Percentiles rank a stretch among this genome's conserved stretches.
These are phyloP conservation scores for Thecocarcelia acutangulata DNA, from an alignment of 2,888 invertebrate species.

Conservation along the genomic window DNA sequence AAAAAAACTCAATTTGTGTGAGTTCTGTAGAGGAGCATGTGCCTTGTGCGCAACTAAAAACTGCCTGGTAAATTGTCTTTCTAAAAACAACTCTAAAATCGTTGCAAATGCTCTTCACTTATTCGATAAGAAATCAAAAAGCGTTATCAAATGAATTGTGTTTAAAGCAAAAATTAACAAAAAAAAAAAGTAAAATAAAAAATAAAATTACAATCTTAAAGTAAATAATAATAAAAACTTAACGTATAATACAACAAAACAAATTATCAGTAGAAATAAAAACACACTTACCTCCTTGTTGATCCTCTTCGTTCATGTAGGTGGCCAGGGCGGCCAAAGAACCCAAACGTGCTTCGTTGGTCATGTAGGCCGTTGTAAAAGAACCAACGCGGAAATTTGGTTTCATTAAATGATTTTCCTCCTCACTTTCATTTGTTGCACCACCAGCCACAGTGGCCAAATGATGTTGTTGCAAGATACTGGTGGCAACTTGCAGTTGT, in stretches of 20 bases:
- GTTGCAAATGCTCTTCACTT: not conserved
- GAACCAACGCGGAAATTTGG: constrained; percentile 87
- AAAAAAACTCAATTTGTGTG: too few species aligned
- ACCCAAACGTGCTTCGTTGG: constrained; percentile 79
- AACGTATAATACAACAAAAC: constrained; percentile 2
- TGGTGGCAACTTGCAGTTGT: constrained; percentile 77
- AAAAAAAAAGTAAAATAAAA: too few species aligned
- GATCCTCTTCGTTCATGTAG: constrained; percentile 79
- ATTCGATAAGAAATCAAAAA: constrained; percentile 47
- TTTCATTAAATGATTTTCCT: constrained; percentile 82
- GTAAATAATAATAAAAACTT: constrained; percentile 33
- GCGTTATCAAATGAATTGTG: constrained; percentile 37
- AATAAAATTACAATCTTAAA: constrained; percentile 2
- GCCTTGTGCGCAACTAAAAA: not conserved
- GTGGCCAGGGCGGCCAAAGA: constrained; percentile 81
- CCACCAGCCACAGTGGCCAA: constrained; percentile 22
- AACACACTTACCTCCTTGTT: constrained; percentile 77
- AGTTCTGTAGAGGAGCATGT: too few species aligned
- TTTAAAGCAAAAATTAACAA: not conserved
- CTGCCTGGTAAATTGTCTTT: constrained; percentile 2
- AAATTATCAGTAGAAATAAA: not conserved
- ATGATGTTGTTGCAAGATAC: constrained; percentile 44
- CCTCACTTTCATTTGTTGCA: constrained; percentile 81
- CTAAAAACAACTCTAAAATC: not conserved
- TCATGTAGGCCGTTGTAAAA: constrained; percentile 78